These are phyloP conservation scores for Enoplosus armatus DNA, from an alignment of 2,797 vertebrate genomes.

Conservation along the genomic window DNA sequence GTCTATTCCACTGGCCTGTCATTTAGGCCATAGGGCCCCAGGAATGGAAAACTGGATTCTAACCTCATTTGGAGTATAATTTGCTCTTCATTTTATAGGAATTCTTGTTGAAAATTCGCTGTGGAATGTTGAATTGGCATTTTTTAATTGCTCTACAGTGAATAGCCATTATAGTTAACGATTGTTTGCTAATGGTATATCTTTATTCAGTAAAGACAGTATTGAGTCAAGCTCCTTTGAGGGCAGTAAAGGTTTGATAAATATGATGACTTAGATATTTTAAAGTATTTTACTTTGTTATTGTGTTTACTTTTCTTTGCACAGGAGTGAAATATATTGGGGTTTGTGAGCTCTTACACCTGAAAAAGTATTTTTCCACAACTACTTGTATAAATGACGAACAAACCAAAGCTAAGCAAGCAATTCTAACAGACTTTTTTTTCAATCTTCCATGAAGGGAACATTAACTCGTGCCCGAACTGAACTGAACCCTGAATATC, in stretches of 20 bases:
- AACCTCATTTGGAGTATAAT: slow-evolving; percentile 52
- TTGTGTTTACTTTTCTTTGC: slow-evolving; percentile 26
- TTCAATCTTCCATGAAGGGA: slow-evolving; percentile 83
- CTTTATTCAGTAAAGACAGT: slow-evolving; percentile 20
- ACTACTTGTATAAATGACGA: slow-evolving; percentile 17
- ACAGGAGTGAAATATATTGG: neutral
- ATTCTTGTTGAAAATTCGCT: slow-evolving; percentile 35
- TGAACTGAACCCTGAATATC: slow-evolving; percentile 90
- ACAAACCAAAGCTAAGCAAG: slow-evolving; percentile 8
- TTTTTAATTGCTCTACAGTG: slow-evolving; percentile 50
- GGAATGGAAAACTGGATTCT: slow-evolving; percentile 67
- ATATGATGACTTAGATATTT: slow-evolving; percentile 12
- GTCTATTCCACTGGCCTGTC: slow-evolving; percentile 76
- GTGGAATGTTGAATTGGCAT: slow-evolving; percentile 37
- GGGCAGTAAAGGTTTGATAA: slow-evolving; percentile 20
- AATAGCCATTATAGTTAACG: slow-evolving; percentile 47
- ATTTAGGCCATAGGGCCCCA: slow-evolving; percentile 69
- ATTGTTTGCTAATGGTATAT: slow-evolving; percentile 40
- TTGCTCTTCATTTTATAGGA: slow-evolving; percentile 46
- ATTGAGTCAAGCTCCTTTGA: slow-evolving; percentile 25
- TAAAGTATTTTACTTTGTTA: neutral
- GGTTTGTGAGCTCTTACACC: slow-evolving; percentile 18
- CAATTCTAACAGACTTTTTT: slow-evolving; percentile 70
- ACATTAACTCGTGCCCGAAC: slow-evolving; percentile 88
- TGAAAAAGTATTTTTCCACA: slow-evolving; percentile 7